Conservation (phyloP, 2,797 vertebrate species). For the Bucorvus abyssinicus region DNA sequence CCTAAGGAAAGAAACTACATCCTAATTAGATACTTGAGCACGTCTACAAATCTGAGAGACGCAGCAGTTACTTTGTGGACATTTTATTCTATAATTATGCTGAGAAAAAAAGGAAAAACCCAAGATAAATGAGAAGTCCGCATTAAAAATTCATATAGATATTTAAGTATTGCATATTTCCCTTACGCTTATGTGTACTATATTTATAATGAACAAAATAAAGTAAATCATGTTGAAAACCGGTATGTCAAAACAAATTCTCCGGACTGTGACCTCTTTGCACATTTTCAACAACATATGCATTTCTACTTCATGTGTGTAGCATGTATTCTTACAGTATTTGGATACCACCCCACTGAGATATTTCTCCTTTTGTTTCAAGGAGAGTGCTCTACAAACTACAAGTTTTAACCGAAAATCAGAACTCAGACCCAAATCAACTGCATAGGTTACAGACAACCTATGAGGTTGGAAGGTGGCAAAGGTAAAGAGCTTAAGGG, state of each 20-base stretch:
- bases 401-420: not conserved
- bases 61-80: not conserved
- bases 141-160: not conserved
- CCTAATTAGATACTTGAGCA: not conserved
- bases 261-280: not conserved
- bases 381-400: not conserved
- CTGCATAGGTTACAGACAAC: not conserved
- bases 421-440: not conserved
- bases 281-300: not conserved
- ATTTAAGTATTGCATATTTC: not conserved
- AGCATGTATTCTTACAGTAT: not conserved
- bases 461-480: not conserved
- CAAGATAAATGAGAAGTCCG: not conserved
- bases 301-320: not conserved
- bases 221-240: not conserved
- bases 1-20: not conserved
- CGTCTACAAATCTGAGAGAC: not conserved
- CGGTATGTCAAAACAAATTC: not conserved
- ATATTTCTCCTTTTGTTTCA: not conserved
- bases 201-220: not conserved
- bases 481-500: not conserved
- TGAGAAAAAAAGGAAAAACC: not conserved
- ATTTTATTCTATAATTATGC: not conserved
- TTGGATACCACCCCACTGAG: not conserved
- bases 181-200: rapidly evolving